Evolutionary conservation across 1,140 invertebrate species (phyloP).

Genomic region (Aporrectodea caliginosa): DNA sequence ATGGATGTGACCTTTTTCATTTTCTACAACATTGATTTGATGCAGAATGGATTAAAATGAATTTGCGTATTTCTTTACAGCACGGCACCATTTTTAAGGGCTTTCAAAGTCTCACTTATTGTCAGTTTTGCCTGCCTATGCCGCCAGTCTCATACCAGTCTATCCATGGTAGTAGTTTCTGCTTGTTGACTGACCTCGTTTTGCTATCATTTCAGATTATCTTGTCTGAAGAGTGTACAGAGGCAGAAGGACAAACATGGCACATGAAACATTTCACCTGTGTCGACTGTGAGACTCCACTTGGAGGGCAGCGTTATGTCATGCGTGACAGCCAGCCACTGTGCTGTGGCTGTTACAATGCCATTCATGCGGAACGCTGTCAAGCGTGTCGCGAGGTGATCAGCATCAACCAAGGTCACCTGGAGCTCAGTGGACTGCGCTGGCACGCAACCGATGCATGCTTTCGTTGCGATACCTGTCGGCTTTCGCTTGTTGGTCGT

Average conservation of each 20-base stretch:
- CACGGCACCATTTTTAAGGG: background rate
- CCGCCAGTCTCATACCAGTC: background rate
- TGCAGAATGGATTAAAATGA: background rate
- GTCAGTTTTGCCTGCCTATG: background rate
- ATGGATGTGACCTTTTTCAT: no score
- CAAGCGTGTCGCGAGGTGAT: background rate
- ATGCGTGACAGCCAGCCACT: slow-evolving; percentile 90
- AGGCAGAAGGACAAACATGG: slow-evolving; percentile 94
- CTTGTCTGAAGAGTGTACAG: slow-evolving; percentile 61
- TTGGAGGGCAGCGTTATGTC: slow-evolving; percentile 94
- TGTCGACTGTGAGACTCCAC: slow-evolving; percentile 84
- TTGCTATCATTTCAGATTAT: slow-evolving; percentile 32
- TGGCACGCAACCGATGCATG: background rate
- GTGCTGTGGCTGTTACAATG: slow-evolving; percentile 88
- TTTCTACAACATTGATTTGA: background rate
- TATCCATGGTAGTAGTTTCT: background rate
- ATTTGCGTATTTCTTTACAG: background rate
- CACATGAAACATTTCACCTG: slow-evolving; percentile 98
- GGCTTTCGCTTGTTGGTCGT: background rate
- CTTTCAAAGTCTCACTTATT: background rate
- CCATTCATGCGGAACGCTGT: background rate
- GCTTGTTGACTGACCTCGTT: background rate
- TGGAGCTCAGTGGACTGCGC: background rate
- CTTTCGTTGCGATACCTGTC: background rate
- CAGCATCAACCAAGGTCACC: background rate